phyloP scores from a whole-genome alignment of 2,797 vertebrate species.

The Chelonia mydas region DNA sequence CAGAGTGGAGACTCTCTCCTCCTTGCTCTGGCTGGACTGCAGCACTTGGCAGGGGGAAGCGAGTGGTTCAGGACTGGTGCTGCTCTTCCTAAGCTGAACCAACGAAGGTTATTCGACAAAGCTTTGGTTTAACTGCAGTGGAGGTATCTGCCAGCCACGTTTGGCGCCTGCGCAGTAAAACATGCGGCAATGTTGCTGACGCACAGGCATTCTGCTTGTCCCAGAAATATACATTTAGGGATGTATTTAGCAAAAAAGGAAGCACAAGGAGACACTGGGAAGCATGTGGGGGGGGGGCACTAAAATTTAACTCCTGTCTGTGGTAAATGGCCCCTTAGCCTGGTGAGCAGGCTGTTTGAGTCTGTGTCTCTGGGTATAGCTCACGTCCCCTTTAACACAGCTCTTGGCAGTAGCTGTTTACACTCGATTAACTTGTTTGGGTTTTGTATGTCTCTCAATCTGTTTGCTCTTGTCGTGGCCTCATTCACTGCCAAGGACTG shows the following conservation, averaged over 20 bases:
- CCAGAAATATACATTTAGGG: neutral
- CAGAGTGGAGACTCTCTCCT: no score
- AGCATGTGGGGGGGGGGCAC: neutral
- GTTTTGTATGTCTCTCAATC: slow-evolving; percentile 14
- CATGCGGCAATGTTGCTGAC: neutral
- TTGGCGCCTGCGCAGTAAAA: neutral
- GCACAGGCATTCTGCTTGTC: neutral
- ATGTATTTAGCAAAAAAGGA: neutral
- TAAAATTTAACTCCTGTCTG: no score
- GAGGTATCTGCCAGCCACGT: neutral
- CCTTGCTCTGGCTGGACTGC: no score
- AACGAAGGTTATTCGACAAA: neutral
- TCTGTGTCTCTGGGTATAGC: neutral
- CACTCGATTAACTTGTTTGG: neutral
- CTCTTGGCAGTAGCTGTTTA: slow-evolving; percentile 6
- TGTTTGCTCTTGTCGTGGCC: neutral
- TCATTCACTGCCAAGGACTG: neutral
- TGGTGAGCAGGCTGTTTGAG: neutral
- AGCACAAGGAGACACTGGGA: neutral
- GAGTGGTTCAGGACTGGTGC: neutral
- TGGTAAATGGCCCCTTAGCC: neutral
- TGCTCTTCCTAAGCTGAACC: neutral
- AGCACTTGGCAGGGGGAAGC: no score
- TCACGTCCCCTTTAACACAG: neutral
- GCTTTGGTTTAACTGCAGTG: neutral